Evolutionary conservation across 2,797 vertebrate genomes (phyloP), one percentile per base, ranked within the genome.

Genomic region (Peromyscus attwateri): DNA sequence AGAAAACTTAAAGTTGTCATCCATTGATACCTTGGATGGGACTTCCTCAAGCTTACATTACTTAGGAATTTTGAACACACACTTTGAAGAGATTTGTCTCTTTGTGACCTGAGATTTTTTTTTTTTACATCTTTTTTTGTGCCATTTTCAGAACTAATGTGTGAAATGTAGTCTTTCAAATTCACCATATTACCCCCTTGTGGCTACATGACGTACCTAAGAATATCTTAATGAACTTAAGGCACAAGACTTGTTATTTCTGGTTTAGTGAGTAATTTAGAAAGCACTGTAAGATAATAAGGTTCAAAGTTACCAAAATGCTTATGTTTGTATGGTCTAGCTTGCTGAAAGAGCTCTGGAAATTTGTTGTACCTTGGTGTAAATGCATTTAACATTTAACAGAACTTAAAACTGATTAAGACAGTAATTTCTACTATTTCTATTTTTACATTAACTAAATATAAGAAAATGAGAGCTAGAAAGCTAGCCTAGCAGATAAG

Each of bases 231-330:
- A 60, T 62, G 8, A 84, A 92, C 52, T 76, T 37, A 90, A 94
- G 8, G 31, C 27, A 88, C 17, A 79, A 16, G 34, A 27, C 7
- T 43, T 49, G 25, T 55, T 57, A 25, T 55, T 96, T 91, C 34
- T 81, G 70, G 68, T 43, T 55, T 88, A 75, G 12, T 73, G 23
- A 68, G 31, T 88, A 52, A n/a, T 29, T 57, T 21, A 64, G 17
- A 91, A 80, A 92, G 23, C 34, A 91, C 55, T 71, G n/a, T 49
- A 89, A 94, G 57, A 75, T 43, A 62, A 62, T 62, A 31, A 49
- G 21, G 16, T 79, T 85, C 75, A 66, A 76, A 94, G 21, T 84
- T 84, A 80, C n/a, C n/a, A 89, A 46, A 81, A 94, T 27, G 27
- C 4, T 62, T 66, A 8, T 31, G 0, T 82, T 92, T 87, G 75